Percentiles rank a stretch among this genome's conserved stretches.
Conservation (phyloP, 2,113 vertebrate genomes). For the Zosterops lateralis region DNA sequence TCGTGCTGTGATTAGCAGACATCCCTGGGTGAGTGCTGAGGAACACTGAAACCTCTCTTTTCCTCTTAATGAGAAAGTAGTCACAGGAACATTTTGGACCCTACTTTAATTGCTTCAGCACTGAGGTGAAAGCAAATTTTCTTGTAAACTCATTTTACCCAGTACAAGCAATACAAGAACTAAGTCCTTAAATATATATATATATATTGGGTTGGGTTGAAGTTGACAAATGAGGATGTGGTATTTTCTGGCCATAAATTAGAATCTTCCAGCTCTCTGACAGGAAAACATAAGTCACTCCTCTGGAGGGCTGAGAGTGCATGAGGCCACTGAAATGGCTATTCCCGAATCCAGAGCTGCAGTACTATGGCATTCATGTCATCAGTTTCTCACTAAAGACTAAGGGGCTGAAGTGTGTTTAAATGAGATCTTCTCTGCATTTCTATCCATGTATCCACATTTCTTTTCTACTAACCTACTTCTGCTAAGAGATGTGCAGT, state of each 20-base stretch:
- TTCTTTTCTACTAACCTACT: background rate
- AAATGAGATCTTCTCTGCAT: background rate
- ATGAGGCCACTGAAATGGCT: background rate
- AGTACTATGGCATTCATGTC: background rate
- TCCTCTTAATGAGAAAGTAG: background rate
- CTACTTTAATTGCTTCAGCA: background rate
- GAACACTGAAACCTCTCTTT: background rate
- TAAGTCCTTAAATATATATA: background rate
- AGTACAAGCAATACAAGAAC: background rate
- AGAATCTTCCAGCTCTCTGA: background rate
- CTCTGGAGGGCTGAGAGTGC: background rate
- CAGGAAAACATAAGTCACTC: background rate
- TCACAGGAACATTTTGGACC: background rate
- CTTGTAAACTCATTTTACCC: background rate
- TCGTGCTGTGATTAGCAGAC: background rate
- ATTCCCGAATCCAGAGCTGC: background rate
- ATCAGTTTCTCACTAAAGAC: background rate
- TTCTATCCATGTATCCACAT: background rate
- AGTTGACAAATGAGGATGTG: background rate
- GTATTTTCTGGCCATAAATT: background rate
- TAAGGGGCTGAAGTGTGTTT: background rate
- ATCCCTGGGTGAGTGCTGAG: background rate
- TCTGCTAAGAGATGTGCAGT: background rate
- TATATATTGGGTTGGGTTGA: background rate
- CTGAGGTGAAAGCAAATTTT: background rate